Evolutionary conservation across 2,888 invertebrate genomes (phyloP), one percentile per base, ranked within the genome.

Genomic region (Orchestes rusci): DNA sequence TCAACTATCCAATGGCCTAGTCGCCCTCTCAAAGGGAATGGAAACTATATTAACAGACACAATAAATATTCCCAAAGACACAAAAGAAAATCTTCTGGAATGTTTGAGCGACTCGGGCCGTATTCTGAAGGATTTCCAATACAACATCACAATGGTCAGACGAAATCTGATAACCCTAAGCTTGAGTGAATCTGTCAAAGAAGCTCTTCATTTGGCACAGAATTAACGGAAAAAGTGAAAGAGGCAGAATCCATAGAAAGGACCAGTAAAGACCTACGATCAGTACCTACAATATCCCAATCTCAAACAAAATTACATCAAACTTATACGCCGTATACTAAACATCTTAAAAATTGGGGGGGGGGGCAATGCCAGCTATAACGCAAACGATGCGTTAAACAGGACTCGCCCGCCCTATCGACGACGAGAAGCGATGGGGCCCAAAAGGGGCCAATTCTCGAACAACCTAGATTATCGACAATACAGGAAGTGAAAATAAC

Each of bases 101-200:
- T 28, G 17, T 5, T 29, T 38, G n/a, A 38, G 8, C 16, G 38
- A 38, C 17, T 38, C 38, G 16, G 29, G 38, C 12, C n/a, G n/a
- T 8, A 28, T 38, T 16, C 7, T 38, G 17, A 28, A 10, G 8
- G 38, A 38, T n/a, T 17, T 29, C 10, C 12, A 28, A n/a, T 28
- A 38, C 16, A 28, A 2, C 16, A 38, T 38, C 7, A 28, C 28
- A 3, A 38, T 16, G 4, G 38, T 38, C 10, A 27, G 38, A 10
- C n/a, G 38, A 13, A 38, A 38, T 29, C 17, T 38, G n/a, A 38
- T 38, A 38, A 38, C 38, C n/a, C 38, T 29, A 16, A 28, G 16
- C 12, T 23, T 29, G 5, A 38, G 38, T 38, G 29, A 28, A 28
- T 15, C 28, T 16, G 16, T 38, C 10, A 38, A 38, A 16, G 38